These are phyloP conservation scores for Xestobium rufovillosum DNA, from an alignment of 2,888 invertebrate genomes.

Conservation along the genomic window DNA sequence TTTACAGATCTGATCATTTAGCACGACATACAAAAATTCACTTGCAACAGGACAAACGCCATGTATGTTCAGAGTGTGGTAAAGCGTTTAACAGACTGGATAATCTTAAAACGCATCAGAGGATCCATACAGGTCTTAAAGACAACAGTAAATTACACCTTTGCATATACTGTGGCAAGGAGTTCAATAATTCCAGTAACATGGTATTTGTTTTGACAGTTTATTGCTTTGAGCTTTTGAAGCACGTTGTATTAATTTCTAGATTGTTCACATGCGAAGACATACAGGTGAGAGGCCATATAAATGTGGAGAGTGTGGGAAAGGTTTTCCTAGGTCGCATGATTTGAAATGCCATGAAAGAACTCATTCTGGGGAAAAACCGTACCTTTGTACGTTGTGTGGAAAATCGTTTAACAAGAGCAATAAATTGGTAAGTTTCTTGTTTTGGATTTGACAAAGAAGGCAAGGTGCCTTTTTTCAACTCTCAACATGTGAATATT, in stretches of 20 bases:
- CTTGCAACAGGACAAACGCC: slow-evolving; percentile 41
- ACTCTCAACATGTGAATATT: too few relatives aligned
- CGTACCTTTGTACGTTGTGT: slow-evolving; percentile 42
- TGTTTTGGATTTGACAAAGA: neutral
- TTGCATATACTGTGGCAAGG: slow-evolving; percentile 44
- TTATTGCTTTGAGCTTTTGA: too few relatives aligned
- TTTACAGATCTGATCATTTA: slow-evolving; percentile 53
- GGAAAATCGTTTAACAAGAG: slow-evolving; percentile 45
- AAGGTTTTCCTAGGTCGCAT: slow-evolving; percentile 44
- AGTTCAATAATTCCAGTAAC: slow-evolving; percentile 45
- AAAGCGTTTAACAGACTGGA: slow-evolving; percentile 53
- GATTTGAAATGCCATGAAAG: slow-evolving; percentile 44
- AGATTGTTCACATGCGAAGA: slow-evolving; percentile 37
- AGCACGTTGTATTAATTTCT: neutral
- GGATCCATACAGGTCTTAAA: slow-evolving; percentile 40
- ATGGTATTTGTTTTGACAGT: slow-evolving; percentile 38
- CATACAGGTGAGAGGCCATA: slow-evolving; percentile 44
- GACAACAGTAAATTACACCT: slow-evolving; percentile 41
- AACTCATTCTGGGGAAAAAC: slow-evolving; percentile 44
- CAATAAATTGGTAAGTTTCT: slow-evolving; percentile 41
- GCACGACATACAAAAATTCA: slow-evolving; percentile 59
- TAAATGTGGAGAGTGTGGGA: slow-evolving; percentile 41
- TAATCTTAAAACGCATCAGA: slow-evolving; percentile 41
- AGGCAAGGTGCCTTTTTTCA: too few relatives aligned
- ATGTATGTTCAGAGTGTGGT: slow-evolving; percentile 55